Base-by-base conservation (phyloP, 2,888 invertebrate genomes). In the Odontocolon sp. region DNA sequence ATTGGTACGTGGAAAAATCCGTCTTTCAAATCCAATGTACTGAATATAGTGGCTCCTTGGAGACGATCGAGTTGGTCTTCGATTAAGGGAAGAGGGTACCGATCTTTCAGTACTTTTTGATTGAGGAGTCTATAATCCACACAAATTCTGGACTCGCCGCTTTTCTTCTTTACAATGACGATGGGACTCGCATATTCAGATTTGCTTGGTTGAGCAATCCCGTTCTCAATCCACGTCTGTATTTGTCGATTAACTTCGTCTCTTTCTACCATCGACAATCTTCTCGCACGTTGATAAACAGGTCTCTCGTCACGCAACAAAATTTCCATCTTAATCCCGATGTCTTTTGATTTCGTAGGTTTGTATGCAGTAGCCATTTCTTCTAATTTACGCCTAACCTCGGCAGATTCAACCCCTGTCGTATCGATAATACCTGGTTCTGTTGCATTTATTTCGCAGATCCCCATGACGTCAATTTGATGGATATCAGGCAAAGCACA, bases 81-180 rank as follows among this genome's bases (percentile, higher is more conserved):
- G 0, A 79, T 73, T 4, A 80, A 31, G 16, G 80, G 78, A 36
- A 79, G 56, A 5, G 79, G 78, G 47, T 76, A 79, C 3, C 78
- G 69, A 45, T 83, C 82, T 72, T 81, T 84, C 4, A 83, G 54
- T 0, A 87, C 83, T 74, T 86, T 84, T 38, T 77, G 73, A 74
- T 90, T 91, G 0, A 90, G 45, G 18, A 75, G 67, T 9, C 90
- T 64, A 64, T 86, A 91, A 70, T 91, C 89, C 0, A 90, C 83
- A 72, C 89, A 90, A 4, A 84, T 38, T 14, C 84, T 66, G 1
- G 67, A 47, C 6, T 68, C 38, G 9, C 82, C 81, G 6, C 80
- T 77, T 69, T 84, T 85, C 61, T 84, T 47, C 11, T 76, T 81
- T 1, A 83, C 82, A 9, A 87, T 45, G 2, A 84, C 80, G 0